phyloP scores from a whole-genome alignment of 2,113 vertebrate species.

The Oenanthe oenanthe region DNA sequence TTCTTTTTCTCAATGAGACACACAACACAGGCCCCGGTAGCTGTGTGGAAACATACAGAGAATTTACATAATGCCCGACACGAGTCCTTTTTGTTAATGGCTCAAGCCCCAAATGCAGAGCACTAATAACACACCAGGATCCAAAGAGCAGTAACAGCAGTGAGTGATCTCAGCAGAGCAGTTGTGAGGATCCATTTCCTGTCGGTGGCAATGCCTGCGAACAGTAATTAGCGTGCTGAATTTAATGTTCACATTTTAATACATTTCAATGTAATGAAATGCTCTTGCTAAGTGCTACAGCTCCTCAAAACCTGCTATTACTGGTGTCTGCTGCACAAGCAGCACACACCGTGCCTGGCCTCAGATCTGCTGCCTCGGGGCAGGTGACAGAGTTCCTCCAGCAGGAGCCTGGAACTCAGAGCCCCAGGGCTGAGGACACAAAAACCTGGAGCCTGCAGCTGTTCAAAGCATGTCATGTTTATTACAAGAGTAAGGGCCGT shows the following conservation, averaged over 20 bases:
- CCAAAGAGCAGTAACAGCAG: constrained; percentile 28
- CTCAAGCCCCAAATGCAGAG: constrained; percentile 34
- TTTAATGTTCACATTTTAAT: constrained; percentile 43
- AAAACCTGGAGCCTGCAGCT: not conserved
- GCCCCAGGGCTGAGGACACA: not conserved
- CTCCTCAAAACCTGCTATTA: not conserved
- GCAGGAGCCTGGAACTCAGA: not conserved
- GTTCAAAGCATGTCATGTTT: not conserved
- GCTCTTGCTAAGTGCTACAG: constrained; percentile 16
- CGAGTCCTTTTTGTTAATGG: constrained; percentile 20
- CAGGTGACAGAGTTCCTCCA: not conserved
- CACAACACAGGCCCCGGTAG: not conserved
- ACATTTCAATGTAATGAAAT: constrained; percentile 29
- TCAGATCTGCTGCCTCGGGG: not conserved
- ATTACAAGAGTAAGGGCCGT: not conserved
- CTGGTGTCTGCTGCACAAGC: not conserved
- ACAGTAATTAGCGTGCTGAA: constrained; percentile 21
- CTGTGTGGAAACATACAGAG: not conserved
- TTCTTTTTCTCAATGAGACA: not conserved
- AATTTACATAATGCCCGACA: constrained; percentile 34
- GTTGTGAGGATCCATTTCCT: constrained; percentile 16
- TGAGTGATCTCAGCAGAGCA: not conserved
- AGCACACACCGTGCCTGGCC: not conserved
- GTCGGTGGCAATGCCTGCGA: not conserved
- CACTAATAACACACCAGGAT: constrained; percentile 37